Percentiles rank a stretch among this genome's conserved stretches.
These are phyloP conservation scores for Oikopleura vanhoeffeni DNA, from an alignment of 23 tunicate genomes.

Conservation along the genomic window DNA sequence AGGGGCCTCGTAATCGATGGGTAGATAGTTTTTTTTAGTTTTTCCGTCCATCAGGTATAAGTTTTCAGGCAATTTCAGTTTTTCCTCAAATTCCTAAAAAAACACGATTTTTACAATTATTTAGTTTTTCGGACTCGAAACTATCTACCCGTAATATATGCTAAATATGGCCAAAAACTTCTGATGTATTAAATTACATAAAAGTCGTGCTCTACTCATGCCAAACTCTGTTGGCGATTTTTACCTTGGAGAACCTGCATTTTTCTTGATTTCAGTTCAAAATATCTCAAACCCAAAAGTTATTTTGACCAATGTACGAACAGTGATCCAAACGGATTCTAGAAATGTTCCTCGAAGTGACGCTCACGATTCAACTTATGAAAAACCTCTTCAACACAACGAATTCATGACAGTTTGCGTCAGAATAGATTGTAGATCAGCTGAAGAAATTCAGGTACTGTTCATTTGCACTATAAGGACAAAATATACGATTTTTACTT, in stretches of 20 bases:
- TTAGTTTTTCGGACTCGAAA: no score
- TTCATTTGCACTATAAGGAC: no score
- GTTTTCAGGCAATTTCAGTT: no score
- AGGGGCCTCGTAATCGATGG: no score
- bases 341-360: neutral
- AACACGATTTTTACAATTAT: no score
- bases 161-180: no score
- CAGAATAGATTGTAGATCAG: neutral
- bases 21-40: no score
- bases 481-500: no score
- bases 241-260: slow-evolving; percentile 6
- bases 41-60: no score
- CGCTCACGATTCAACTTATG: neutral
- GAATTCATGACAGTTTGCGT: neutral
- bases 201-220: neutral
- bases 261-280: neutral
- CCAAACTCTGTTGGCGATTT: slow-evolving; percentile 11
- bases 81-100: no score
- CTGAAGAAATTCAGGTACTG: neutral
- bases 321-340: neutral
- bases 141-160: no score
- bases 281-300: neutral
- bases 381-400: neutral
- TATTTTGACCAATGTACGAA: neutral
- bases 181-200: no score